phyloP scores from a whole-genome alignment of 2,888 invertebrate genomes.

The Oscheius sp. region DNA sequence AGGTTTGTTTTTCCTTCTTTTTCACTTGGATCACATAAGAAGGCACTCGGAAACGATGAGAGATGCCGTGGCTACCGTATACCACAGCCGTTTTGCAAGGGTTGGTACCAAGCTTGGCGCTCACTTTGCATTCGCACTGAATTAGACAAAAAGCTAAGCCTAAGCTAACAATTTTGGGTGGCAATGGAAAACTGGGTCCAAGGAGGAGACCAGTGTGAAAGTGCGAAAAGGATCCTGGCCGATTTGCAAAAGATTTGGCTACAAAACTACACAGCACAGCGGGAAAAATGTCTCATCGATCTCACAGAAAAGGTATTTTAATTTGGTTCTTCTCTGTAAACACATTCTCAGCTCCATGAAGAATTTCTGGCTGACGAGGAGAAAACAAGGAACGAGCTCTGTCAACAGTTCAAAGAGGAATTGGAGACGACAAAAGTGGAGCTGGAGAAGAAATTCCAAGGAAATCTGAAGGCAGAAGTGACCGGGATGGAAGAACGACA shows the following conservation, averaged over 20 bases:
- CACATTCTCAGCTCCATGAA: conserved; percentile 73
- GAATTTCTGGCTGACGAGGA: conserved; percentile 75
- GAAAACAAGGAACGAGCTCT: conserved; percentile 74
- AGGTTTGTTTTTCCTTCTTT: conserved; percentile 5
- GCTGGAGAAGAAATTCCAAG: conserved; percentile 72
- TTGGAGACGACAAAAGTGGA: conserved; percentile 73
- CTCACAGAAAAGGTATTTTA: conserved; percentile 75
- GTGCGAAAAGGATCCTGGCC: conserved; percentile 72
- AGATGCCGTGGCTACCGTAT: no score
- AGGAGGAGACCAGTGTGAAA: conserved; percentile 40
- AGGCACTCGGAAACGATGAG: no score
- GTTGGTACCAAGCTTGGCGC: no score
- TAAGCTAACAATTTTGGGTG: not conserved
- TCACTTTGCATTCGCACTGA: no score
- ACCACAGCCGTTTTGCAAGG: no score
- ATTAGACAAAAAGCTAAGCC: no score
- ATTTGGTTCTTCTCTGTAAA: not conserved
- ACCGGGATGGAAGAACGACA: conserved; percentile 80
- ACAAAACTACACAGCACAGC: conserved; percentile 72
- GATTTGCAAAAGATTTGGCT: conserved; percentile 74
- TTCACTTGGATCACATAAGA: not conserved
- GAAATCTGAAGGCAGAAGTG: conserved; percentile 76
- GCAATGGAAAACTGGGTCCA: conserved; percentile 32
- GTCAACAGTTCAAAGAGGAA: conserved; percentile 74
- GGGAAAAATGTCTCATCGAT: conserved; percentile 75